These are phyloP conservation scores for Pseudomyrmex flavicornis DNA, from an alignment of 1,140 invertebrate genomes.

Conservation along the genomic window DNA sequence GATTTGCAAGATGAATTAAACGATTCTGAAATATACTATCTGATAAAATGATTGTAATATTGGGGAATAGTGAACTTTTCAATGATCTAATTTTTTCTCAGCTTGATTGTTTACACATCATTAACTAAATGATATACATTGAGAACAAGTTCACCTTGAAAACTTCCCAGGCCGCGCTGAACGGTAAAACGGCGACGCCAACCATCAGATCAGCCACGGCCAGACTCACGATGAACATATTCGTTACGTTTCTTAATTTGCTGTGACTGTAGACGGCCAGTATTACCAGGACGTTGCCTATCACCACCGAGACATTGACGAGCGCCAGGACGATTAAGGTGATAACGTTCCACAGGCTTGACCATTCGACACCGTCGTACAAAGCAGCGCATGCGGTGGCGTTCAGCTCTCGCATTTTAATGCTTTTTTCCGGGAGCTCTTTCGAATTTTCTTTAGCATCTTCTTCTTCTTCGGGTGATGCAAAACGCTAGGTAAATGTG, in stretches of 20 bases:
- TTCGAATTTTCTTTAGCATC: slow-evolving; percentile 21
- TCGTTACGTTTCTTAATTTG: slow-evolving; percentile 96
- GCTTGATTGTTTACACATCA: not conserved
- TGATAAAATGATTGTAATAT: no score
- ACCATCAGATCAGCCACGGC: slow-evolving; percentile 97
- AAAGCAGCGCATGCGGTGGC: slow-evolving; percentile 90
- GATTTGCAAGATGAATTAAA: not conserved
- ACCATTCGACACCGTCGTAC: slow-evolving; percentile 91
- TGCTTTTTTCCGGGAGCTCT: not conserved
- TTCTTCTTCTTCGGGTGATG: slow-evolving; percentile 5
- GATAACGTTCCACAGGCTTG: slow-evolving; percentile 89
- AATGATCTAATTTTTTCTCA: no score
- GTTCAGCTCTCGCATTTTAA: slow-evolving; percentile 87
- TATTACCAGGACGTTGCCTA: slow-evolving; percentile 96
- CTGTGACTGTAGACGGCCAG: slow-evolving; percentile 94
- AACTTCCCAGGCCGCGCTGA: slow-evolving; percentile 95
- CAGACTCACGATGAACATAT: slow-evolving; percentile 97
- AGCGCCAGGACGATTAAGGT: slow-evolving; percentile 91
- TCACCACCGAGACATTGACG: slow-evolving; percentile 94
- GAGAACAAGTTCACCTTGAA: slow-evolving; percentile 87
- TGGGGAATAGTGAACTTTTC: no score
- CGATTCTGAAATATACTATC: not conserved
- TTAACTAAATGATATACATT: no score
- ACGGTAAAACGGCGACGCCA: slow-evolving; percentile 95
- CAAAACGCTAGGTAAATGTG: slow-evolving; percentile 34